phyloP scores from a whole-genome alignment of 1,140 invertebrate species.

The Rhopalosiphum maidis region DNA sequence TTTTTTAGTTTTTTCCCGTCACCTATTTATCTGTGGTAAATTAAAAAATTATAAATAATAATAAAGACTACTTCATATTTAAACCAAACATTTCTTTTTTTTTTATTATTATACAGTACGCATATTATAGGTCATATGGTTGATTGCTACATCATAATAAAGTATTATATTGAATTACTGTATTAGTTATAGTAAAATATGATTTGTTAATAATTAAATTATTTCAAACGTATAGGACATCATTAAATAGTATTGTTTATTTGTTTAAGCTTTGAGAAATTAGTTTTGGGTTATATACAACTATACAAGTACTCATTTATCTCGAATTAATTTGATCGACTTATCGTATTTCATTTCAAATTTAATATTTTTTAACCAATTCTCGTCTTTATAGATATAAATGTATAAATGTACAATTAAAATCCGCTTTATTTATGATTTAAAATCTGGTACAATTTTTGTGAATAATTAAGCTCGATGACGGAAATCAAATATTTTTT shows the following conservation, averaged over 20 bases:
- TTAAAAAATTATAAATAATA: not conserved
- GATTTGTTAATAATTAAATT: not conserved
- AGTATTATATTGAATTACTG: no score
- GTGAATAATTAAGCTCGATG: no score
- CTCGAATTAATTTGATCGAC: not conserved
- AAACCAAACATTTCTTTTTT: not conserved
- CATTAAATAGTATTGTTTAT: not conserved
- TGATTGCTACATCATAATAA: no score
- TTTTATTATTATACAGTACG: no score
- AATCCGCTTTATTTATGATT: no score
- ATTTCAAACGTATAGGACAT: not conserved
- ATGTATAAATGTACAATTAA: no score
- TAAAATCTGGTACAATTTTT: no score
- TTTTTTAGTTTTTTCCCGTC: not conserved
- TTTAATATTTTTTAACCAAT: not conserved
- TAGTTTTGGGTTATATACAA: not conserved
- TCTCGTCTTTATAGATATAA: not conserved
- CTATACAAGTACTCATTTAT: not conserved
- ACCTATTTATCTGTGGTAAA: not conserved
- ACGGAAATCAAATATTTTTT: no score
- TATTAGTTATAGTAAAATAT: not conserved
- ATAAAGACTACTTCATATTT: not conserved
- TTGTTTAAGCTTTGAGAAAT: not conserved
- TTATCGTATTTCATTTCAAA: not conserved
- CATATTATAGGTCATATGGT: no score